Evolutionary conservation across 2,797 vertebrate genomes (phyloP).

Genomic region (Schizopygopsis pylzovi): DNA sequence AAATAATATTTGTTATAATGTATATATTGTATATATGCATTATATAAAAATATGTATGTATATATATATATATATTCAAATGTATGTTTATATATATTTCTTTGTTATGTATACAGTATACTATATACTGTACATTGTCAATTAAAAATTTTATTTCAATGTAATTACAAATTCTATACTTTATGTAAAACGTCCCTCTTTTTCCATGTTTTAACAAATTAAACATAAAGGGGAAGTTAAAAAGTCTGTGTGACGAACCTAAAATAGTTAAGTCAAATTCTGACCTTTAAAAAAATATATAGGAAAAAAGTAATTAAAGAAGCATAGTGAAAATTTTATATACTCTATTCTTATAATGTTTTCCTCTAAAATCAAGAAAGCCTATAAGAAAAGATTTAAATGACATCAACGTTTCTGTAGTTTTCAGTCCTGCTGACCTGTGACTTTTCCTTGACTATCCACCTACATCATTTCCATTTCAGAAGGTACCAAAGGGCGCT

Average conservation of each 20-base stretch:
- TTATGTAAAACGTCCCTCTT: background rate
- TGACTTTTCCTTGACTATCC: slow-evolving; percentile 44
- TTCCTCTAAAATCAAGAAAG: too few species aligned
- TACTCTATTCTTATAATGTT: background rate
- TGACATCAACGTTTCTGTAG: background rate
- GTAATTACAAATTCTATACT: background rate
- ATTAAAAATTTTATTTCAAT: background rate
- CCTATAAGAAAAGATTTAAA: background rate
- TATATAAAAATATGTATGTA: background rate
- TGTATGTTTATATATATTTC: too few species aligned
- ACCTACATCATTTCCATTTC: slow-evolving; percentile 41
- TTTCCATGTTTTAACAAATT: background rate
- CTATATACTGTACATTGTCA: background rate
- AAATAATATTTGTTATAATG: background rate
- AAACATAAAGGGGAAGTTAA: background rate
- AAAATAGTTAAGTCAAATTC: background rate
- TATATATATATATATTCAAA: background rate
- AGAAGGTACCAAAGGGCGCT: slow-evolving; percentile 30
- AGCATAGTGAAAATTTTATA: background rate
- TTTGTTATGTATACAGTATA: background rate
- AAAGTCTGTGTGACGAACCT: background rate
- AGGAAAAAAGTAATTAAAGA: background rate
- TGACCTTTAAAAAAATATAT: background rate
- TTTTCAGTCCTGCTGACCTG: slow-evolving; percentile 23
- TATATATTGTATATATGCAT: background rate